Evolutionary conservation across 2,888 invertebrate species (phyloP).

Genomic region (Mesodorylaimus sp.): DNA sequence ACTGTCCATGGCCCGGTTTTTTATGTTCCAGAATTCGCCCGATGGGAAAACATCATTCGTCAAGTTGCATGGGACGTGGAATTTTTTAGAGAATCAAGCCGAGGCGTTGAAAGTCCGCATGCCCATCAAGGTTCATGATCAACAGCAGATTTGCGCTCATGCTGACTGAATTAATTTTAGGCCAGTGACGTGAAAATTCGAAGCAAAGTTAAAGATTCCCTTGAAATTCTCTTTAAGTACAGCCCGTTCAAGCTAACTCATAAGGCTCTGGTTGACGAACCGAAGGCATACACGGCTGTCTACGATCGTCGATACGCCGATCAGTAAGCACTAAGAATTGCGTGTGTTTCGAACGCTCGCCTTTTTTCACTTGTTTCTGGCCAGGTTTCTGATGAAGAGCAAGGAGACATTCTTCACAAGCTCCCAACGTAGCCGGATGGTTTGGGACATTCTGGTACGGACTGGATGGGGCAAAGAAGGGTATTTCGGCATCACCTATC

Average conservation of each 20-base stretch:
- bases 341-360: too few species aligned
- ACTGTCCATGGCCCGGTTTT: too few species aligned
- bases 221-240: too few species aligned
- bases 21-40: slow-evolving; percentile 25
- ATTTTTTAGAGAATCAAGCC: slow-evolving; percentile 21
- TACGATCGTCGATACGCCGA: slow-evolving; percentile 27
- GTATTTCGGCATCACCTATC: slow-evolving; percentile 59
- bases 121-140: too few species aligned
- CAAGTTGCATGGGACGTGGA: slow-evolving; percentile 24
- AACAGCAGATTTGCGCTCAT: too few species aligned
- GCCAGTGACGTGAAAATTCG: too few species aligned
- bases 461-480: too few species aligned
- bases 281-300: slow-evolving; percentile 34
- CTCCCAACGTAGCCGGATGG: slow-evolving; percentile 66
- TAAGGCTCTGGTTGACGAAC: too few species aligned
- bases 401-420: slow-evolving; percentile 64
- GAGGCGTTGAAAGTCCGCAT: slow-evolving; percentile 25
- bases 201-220: too few species aligned
- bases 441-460: slow-evolving; percentile 72
- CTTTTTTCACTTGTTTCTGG: neutral
- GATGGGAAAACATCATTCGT: slow-evolving; percentile 24
- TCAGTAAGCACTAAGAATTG: slow-evolving; percentile 18
- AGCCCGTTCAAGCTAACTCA: too few species aligned
- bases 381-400: slow-evolving; percentile 67
- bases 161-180: too few species aligned